Conservation (phyloP, 2,113 vertebrate genomes). For the Scatophagus argus region DNA sequence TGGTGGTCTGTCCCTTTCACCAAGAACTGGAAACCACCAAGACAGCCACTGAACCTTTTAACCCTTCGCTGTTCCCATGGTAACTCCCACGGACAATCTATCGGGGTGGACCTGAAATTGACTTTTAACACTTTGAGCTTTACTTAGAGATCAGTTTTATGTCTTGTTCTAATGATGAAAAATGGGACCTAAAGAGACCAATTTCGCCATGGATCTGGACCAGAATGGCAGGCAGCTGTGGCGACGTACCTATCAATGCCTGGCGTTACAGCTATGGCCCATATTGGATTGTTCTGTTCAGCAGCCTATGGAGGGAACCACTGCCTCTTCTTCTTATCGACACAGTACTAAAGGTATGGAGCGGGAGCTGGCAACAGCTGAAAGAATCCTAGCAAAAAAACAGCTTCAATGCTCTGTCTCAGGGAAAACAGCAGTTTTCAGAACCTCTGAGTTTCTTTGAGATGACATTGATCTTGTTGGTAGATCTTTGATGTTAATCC, state of each 20-base stretch:
- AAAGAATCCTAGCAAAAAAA: conserved; percentile 47
- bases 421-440: conserved; percentile 34
- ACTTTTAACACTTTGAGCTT: conserved; percentile 69
- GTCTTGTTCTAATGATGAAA: conserved; percentile 80
- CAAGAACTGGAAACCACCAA: conserved; percentile 35
- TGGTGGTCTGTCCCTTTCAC: conserved; percentile 34
- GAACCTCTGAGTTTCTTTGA: conserved; percentile 49
- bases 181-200: conserved; percentile 73
- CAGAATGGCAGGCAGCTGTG: conserved; percentile 46
- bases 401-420: conserved; percentile 21
- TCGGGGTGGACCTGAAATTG: conserved; percentile 51
- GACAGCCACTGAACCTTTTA: conserved; percentile 47
- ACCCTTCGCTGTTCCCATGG: conserved; percentile 59
- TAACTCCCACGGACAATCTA: conserved; percentile 50
- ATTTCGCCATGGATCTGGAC: conserved; percentile 51
- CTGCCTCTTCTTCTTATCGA: conserved; percentile 70
- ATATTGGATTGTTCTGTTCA: conserved; percentile 80
- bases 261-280: conserved; percentile 52
- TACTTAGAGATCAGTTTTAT: conserved; percentile 76
- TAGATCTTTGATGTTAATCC: conserved; percentile 67
- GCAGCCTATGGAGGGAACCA: conserved; percentile 60
- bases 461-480: conserved; percentile 63
- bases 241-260: conserved; percentile 59
- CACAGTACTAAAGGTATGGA: conserved; percentile 55
- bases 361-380: conserved; percentile 62